Percentiles rank a stretch among this genome's conserved stretches.
phyloP scores from a whole-genome alignment of 1,140 invertebrate genomes.

The Hycleus phaleratus region DNA sequence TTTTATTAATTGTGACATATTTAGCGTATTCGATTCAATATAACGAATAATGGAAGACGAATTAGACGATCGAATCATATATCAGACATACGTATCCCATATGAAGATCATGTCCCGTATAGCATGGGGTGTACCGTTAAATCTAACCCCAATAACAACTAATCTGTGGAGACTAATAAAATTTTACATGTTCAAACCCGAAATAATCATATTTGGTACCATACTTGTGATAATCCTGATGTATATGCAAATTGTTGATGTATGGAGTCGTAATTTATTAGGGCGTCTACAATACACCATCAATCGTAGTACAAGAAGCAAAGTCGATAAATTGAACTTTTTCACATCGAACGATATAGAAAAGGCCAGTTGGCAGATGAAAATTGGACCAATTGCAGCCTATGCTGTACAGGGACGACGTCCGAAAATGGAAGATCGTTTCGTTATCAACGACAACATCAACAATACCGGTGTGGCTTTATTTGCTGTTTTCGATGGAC shows the following conservation, averaged over 20 bases:
- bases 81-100: constrained; percentile 74
- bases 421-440: constrained; percentile 88
- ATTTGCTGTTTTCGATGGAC: constrained; percentile 91
- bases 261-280: constrained; percentile 67
- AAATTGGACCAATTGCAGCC: constrained; percentile 64
- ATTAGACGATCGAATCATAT: constrained; percentile 75
- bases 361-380: constrained; percentile 69
- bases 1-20: too few species aligned
- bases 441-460: constrained; percentile 71
- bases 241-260: constrained; percentile 70
- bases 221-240: constrained; percentile 59
- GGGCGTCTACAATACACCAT: constrained; percentile 64
- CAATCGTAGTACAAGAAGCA: constrained; percentile 46
- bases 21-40: too few species aligned
- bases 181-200: constrained; percentile 66
- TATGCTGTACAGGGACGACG: constrained; percentile 85
- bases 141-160: constrained; percentile 47
- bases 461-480: constrained; percentile 69
- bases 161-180: constrained; percentile 68
- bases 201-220: constrained; percentile 59
- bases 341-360: constrained; percentile 47
- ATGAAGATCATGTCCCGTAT: constrained; percentile 75
- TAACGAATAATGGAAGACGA: constrained; percentile 69
- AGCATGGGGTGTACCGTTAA: constrained; percentile 61
- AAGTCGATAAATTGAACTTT: constrained; percentile 46